Conservation (phyloP, 1,140 invertebrate genomes). For the Pararge aegeria region DNA sequence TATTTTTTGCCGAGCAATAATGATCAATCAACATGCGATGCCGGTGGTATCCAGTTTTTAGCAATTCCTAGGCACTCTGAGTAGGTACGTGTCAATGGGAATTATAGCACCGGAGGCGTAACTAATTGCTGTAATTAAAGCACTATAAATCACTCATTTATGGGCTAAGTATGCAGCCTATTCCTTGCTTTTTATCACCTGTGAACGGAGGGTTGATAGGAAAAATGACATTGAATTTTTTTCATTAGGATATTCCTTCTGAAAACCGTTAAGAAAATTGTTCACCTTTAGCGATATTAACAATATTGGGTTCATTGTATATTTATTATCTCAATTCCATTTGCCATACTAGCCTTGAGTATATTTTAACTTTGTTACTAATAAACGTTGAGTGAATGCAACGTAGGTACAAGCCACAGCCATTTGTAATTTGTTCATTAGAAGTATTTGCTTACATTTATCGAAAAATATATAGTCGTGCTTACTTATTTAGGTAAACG, state of each 20-base stretch:
- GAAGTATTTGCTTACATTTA: too few species aligned
- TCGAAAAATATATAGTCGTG: too few species aligned
- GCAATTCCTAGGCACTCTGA: slow-evolving; percentile 31
- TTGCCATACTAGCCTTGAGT: too few species aligned
- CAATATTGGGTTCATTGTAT: too few species aligned
- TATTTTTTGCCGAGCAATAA: slow-evolving; percentile 39
- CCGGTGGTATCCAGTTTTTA: slow-evolving; percentile 38
- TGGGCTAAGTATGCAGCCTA: slow-evolving; percentile 38
- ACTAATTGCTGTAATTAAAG: slow-evolving; percentile 72
- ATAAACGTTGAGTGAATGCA: too few species aligned
- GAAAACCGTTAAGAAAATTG: background rate
- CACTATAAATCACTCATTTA: slow-evolving; percentile 68
- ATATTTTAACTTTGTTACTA: too few species aligned
- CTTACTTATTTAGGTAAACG: too few species aligned
- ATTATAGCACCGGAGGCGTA: slow-evolving; percentile 58
- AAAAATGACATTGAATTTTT: background rate
- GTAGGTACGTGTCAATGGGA: slow-evolving; percentile 50
- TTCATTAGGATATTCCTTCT: background rate
- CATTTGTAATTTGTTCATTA: too few species aligned
- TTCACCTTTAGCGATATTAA: too few species aligned
- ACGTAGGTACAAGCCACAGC: too few species aligned
- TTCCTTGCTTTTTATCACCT: slow-evolving; percentile 24
- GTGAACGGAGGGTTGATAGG: background rate
- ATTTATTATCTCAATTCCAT: too few species aligned
- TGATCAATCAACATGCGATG: slow-evolving; percentile 44